phyloP scores from a whole-genome alignment of 2,888 invertebrate genomes.

The Vesta saturnalis region DNA sequence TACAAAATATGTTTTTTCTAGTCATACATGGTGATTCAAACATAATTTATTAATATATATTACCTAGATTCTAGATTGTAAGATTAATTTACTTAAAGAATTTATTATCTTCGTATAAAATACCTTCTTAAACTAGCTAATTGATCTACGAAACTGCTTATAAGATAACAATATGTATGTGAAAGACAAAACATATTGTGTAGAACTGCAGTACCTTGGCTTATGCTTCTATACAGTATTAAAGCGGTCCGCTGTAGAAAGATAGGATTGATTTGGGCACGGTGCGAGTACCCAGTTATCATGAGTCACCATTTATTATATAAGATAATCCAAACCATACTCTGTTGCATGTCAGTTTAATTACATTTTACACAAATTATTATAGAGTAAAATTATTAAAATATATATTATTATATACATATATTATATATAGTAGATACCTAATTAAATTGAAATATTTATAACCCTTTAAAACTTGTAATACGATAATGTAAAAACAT shows the following conservation, averaged over 20 bases:
- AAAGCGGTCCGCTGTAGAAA: conserved; percentile 51
- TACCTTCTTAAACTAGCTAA: conserved; percentile 20
- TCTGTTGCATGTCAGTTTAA: conserved; percentile 62
- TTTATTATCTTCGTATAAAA: conserved; percentile 11
- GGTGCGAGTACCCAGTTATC: conserved; percentile 55
- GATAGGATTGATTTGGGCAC: conserved; percentile 42
- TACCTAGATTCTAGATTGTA: conserved; percentile 18
- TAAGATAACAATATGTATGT: conserved; percentile 21
- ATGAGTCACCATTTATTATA: conserved; percentile 47
- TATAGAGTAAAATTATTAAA: conserved; percentile 56
- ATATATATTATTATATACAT: conserved; percentile 52
- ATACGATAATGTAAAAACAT: conserved; percentile 62
- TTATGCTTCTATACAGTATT: conserved; percentile 41
- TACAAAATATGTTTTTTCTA: conserved; percentile 23
- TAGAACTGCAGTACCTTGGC: conserved; percentile 35
- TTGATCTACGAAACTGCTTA: conserved; percentile 27
- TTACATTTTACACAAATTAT: conserved; percentile 62
- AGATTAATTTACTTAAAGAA: conserved; percentile 26
- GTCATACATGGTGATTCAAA: conserved; percentile 26
- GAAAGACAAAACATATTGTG: conserved; percentile 24
- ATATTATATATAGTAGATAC: conserved; percentile 56
- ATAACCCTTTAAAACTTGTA: conserved; percentile 61
- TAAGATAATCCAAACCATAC: conserved; percentile 59
- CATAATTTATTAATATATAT: conserved; percentile 14
- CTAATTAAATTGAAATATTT: conserved; percentile 60